Evolutionary conservation across 1,140 invertebrate genomes (phyloP).

Genomic region (Papilio polyxenes): DNA sequence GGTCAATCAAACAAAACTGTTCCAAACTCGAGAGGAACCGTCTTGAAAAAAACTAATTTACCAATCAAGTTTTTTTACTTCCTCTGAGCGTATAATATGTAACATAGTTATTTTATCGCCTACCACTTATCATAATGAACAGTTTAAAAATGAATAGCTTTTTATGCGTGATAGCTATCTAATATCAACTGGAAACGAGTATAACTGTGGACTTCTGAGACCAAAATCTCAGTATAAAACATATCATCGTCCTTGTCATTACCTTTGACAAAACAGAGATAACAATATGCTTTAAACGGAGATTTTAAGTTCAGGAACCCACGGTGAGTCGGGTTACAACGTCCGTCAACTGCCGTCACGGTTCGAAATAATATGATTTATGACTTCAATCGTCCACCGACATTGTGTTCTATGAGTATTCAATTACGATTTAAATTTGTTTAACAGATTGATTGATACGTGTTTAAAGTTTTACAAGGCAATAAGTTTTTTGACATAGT

Average conservation of each 20-base stretch:
- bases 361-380: slow-evolving; percentile 57
- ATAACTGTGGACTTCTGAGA: slow-evolving; percentile 42
- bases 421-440: slow-evolving; percentile 48
- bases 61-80: neutral
- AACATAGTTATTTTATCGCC: slow-evolving; percentile 43
- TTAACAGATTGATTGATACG: slow-evolving; percentile 42
- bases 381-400: slow-evolving; percentile 42
- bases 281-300: too few relatives aligned
- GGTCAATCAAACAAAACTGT: neutral
- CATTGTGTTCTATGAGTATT: slow-evolving; percentile 48
- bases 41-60: slow-evolving; percentile 20
- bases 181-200: slow-evolving; percentile 54
- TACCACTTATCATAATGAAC: slow-evolving; percentile 51
- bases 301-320: too few relatives aligned
- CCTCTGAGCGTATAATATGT: slow-evolving; percentile 29
- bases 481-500: slow-evolving; percentile 55
- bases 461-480: slow-evolving; percentile 51
- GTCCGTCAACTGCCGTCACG: slow-evolving; percentile 60
- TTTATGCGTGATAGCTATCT: slow-evolving; percentile 55
- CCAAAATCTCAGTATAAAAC: too few relatives aligned
- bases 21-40: neutral
- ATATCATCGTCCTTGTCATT: too few relatives aligned
- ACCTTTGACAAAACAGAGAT: too few relatives aligned
- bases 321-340: neutral
- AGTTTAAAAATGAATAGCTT: slow-evolving; percentile 66